Conservation (phyloP, 2,113 vertebrate genomes). For the Salminus brasiliensis region DNA sequence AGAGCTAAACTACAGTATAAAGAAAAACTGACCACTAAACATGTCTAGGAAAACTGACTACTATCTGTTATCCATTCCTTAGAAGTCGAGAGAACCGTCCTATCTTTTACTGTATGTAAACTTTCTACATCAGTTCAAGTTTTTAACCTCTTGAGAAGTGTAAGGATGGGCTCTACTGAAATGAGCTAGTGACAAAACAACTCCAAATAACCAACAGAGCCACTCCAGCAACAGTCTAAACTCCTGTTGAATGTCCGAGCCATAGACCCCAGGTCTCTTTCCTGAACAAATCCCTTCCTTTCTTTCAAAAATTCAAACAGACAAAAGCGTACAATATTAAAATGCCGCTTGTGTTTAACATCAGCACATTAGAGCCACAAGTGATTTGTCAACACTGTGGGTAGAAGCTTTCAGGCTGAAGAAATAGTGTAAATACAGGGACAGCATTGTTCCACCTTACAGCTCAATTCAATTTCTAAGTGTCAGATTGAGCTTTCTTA, state of each 20-base stretch:
- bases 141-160: too few relatives aligned
- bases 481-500: neutral
- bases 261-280: too few relatives aligned
- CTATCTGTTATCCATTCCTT: too few relatives aligned
- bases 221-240: neutral
- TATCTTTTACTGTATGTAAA: too few relatives aligned
- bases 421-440: neutral
- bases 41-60: too few relatives aligned
- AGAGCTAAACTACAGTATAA: too few relatives aligned
- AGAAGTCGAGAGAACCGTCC: too few relatives aligned
- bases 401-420: neutral
- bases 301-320: neutral
- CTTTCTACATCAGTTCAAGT: too few relatives aligned
- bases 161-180: neutral
- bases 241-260: neutral
- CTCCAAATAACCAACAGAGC: too few relatives aligned
- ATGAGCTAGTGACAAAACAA: too few relatives aligned
- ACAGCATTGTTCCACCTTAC: neutral
- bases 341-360: neutral
- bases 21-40: too few relatives aligned
- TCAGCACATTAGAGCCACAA: too few relatives aligned
- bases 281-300: neutral
- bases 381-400: neutral
- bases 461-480: neutral
- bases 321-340: neutral